Percentiles rank a stretch among this genome's conserved stretches.
Conservation (phyloP, 2,797 vertebrate genomes). For the Tapera naevia region DNA sequence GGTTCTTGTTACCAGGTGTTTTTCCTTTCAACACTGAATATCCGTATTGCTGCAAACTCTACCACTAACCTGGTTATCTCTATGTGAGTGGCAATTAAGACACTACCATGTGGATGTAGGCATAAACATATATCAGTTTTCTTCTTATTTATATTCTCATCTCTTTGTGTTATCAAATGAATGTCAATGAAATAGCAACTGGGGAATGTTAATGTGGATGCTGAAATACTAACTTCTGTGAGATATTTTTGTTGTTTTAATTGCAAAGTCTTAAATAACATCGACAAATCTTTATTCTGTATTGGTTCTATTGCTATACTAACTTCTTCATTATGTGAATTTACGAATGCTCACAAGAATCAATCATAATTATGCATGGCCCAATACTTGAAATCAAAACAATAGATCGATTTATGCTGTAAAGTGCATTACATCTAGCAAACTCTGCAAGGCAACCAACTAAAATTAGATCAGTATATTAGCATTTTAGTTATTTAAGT, state of each 20-base stretch:
- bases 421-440: slow-evolving; percentile 43
- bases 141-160: slow-evolving; percentile 19
- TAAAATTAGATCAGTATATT: slow-evolving; percentile 25
- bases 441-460: slow-evolving; percentile 36
- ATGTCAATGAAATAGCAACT: background rate
- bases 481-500: slow-evolving; percentile 20
- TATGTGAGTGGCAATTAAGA: background rate
- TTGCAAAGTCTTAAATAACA: slow-evolving; percentile 48
- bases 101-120: background rate
- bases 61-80: background rate
- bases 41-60: background rate
- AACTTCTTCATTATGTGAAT: slow-evolving; percentile 65
- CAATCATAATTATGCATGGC: slow-evolving; percentile 58
- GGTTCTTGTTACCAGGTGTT: background rate
- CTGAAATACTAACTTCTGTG: slow-evolving; percentile 37
- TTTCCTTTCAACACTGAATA: background rate
- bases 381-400: slow-evolving; percentile 63
- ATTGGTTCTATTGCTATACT: slow-evolving; percentile 52
- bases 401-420: slow-evolving; percentile 31
- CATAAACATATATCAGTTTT: background rate
- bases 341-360: slow-evolving; percentile 59
- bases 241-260: slow-evolving; percentile 32
- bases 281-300: slow-evolving; percentile 41
- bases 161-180: slow-evolving; percentile 7
- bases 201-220: background rate